Conservation (phyloP, 1,140 invertebrate species). For the roundworm (Caenorhabditis elegans) region DNA sequence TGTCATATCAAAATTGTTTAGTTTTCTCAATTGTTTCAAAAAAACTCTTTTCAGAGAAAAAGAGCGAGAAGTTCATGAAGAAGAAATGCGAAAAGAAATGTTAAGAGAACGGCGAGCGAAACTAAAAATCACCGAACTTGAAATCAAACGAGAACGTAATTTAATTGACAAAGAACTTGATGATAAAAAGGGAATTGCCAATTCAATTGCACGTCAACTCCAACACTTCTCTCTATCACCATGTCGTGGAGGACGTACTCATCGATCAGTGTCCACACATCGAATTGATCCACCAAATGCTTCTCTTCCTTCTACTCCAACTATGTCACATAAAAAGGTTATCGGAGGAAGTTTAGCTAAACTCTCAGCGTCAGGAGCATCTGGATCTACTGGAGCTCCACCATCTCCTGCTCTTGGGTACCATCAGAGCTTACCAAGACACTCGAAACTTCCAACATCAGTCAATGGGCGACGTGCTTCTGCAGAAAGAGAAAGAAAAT, state of each 20-base stretch:
- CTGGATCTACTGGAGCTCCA: not conserved
- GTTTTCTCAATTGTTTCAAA: too few species aligned
- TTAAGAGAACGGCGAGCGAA: constrained; percentile 30
- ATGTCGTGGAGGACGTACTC: not conserved
- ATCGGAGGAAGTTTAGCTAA: constrained; percentile 8
- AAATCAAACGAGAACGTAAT: constrained; percentile 27
- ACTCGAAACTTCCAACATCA: not conserved
- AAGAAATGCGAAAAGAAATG: constrained; percentile 25
- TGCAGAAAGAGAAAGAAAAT: constrained; percentile 14
- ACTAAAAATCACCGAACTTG: constrained; percentile 30
- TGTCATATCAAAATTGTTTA: too few species aligned
- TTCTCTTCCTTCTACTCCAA: constrained; percentile 40
- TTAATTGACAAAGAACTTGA: constrained; percentile 29
- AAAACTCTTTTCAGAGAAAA: constrained; percentile 29
- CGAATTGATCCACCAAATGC: not conserved
- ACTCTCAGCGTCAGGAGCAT: not conserved
- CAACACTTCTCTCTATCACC: not conserved
- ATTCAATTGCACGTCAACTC: constrained; percentile 10
- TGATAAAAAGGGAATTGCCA: constrained; percentile 17
- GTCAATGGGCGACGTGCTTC: constrained; percentile 14
- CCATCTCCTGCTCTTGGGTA: not conserved
- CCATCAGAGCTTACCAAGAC: constrained; percentile 12
- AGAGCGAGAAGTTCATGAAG: constrained; percentile 7
- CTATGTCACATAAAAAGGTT: constrained; percentile 30
- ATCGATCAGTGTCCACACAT: constrained; percentile 14